Percentiles rank a stretch among this genome's conserved stretches.
Conservation (phyloP, 2,888 invertebrate species). For the Tryphoninae sp. region DNA sequence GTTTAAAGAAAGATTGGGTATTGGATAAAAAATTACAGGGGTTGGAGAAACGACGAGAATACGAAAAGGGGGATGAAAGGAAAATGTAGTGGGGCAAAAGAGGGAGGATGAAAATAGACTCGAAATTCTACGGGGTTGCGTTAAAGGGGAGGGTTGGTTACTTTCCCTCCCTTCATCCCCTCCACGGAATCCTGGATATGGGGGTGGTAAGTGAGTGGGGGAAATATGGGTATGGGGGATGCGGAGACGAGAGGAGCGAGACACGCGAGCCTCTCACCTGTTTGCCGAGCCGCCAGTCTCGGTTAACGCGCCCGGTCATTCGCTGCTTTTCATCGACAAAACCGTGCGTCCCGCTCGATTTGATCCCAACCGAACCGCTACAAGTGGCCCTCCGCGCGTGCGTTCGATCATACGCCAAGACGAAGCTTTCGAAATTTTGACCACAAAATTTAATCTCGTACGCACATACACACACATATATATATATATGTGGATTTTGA, state of each 20-base stretch:
- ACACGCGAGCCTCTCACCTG: slow-evolving; percentile 73
- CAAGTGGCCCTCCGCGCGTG: slow-evolving; percentile 56
- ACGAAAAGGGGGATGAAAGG: not conserved
- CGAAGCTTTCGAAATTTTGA: slow-evolving; percentile 3
- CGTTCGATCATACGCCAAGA: not conserved
- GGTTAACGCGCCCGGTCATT: slow-evolving; percentile 77
- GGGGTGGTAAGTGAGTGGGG: slow-evolving; percentile 41
- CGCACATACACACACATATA: not conserved
- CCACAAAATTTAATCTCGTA: not conserved
- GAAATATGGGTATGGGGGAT: slow-evolving; percentile 30
- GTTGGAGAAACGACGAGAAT: slow-evolving; percentile 14
- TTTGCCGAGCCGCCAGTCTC: slow-evolving; percentile 76
- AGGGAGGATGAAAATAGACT: slow-evolving; percentile 26
- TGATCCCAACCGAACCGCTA: slow-evolving; percentile 38
- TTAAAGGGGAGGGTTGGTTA: not conserved
- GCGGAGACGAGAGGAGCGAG: slow-evolving; percentile 35
- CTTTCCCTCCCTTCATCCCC: slow-evolving; percentile 35
- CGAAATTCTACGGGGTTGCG: slow-evolving; percentile 8
- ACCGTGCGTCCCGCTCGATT: slow-evolving; percentile 3
- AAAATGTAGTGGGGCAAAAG: slow-evolving; percentile 14
- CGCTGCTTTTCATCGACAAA: slow-evolving; percentile 73
- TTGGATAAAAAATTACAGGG: not conserved
- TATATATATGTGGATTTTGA: not conserved
- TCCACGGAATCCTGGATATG: slow-evolving; percentile 31
- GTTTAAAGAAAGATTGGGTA: not conserved